Base-by-base conservation (phyloP, 2,888 invertebrate species). In the Alcis repandata region DNA sequence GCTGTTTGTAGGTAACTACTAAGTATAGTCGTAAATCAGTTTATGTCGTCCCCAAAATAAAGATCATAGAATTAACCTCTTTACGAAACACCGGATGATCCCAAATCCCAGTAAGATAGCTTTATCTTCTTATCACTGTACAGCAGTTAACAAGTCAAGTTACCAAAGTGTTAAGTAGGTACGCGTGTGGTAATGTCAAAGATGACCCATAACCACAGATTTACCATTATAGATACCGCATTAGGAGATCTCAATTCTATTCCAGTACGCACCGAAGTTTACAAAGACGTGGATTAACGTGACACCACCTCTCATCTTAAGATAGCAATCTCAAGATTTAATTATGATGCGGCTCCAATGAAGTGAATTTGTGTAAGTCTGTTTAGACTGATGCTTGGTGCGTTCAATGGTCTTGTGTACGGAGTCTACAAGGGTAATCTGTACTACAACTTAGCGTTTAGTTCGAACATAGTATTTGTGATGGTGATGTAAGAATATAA, bases 401-500 rank as follows among this genome's bases (percentile, higher is more conserved):
- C 11, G 11, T 13, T 36, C 36, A 36, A 36, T 36, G 3, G 36
- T 36, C 13, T 36, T 11, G 36, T 11, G 36, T 36, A 36, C 11
- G 11, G 10, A 13, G 13, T 36, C 36, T 36, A 11, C 36, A 11
- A 13, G 36, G 36, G 36, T 36, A 36, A 36, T 36, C 36, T 36
- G 10, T 11, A 11, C 82, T 70, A 75, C 74, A 74, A 73, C 67
- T 68, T 72, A 70, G 64, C 36, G n/a, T 52, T 52, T 53, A 64
- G 27, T 36, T 52, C 43, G 45, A 76, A 79, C 72, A 45, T 77
- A 73, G 71, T 85, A 85, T 85, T 80, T 86, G 74, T 71, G 79
- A 79, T 74, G 89, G 78, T 91, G 90, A 90, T 86, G 89, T 87
- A 87, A 88, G 77, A 79, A 69, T 63, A 45, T 70, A 69, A 72